Evolutionary conservation across 2,797 vertebrate species (phyloP), one percentile per base, ranked within the genome.

Genomic region (Cyprinella venusta): DNA sequence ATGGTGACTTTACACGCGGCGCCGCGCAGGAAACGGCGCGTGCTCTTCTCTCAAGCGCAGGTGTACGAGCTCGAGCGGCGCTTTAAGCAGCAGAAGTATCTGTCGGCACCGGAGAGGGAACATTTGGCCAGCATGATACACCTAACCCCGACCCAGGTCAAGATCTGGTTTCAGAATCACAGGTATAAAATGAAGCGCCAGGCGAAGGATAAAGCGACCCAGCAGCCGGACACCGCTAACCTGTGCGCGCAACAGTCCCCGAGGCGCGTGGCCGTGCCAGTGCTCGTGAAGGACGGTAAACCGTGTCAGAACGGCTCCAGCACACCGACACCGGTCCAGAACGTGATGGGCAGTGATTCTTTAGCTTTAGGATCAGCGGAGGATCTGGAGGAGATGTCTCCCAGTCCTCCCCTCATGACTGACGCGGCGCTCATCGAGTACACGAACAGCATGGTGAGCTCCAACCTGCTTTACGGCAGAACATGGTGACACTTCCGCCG

Each of bases 101-200:
- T 99, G 83, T 98, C 97, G 1, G 97, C 96, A 0, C 97, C 97
- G 0, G 97, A 98, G 91, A 90, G 97, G 63, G 97, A 98, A 89
- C 97, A 98, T 89, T 93, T 98, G 90, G 97, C 97, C 77, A 94
- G 95, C 26, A 92, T 97, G 70, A 97, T 98, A 90, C 97, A 96
- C 91, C 96, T 98, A 65, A 97, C 94, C 16, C 96, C 97, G n/a
- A 98, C 97, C 38, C 97, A 98, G 93, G 97, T 98, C 4, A 98
- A 98, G 91, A 98, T 98, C 92, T 98, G 97, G 97, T 98, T 98
- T 91, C 97, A 98, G 93, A 98, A 98, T 89, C 97, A 98, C 81
- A 94, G 97, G 71, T 98, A 98, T 93, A 98, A 98, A 90, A 97
- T 98, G 94, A 98, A 98, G 90, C 94, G 97, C 10, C 97, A 97